These are phyloP conservation scores for Zophobas atratus DNA, from an alignment of 1,140 invertebrate genomes.

Conservation along the genomic window DNA sequence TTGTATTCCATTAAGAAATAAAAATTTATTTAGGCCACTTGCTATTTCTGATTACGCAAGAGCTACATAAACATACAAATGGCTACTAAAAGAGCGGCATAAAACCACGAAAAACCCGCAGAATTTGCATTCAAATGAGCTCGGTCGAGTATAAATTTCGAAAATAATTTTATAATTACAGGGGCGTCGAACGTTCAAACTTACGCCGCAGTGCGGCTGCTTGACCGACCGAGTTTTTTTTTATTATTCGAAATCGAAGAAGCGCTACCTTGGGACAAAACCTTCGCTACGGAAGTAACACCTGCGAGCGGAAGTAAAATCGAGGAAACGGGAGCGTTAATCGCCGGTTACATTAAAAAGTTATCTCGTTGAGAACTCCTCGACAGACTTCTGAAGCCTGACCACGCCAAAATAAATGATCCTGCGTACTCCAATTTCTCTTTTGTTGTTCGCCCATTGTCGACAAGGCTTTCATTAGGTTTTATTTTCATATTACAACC, in stretches of 20 bases:
- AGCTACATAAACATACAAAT: constrained; percentile 42
- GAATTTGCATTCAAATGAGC: constrained; percentile 33
- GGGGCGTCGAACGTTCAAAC: constrained; percentile 20
- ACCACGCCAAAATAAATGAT: too few relatives aligned
- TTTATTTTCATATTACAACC: too few relatives aligned
- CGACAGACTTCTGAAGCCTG: too few relatives aligned
- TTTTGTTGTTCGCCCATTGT: too few relatives aligned
- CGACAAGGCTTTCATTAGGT: too few relatives aligned
- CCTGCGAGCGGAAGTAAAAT: too few relatives aligned
- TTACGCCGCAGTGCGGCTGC: constrained; percentile 16
- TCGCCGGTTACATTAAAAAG: too few relatives aligned
- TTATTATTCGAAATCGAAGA: background rate
- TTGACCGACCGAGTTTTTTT: background rate
- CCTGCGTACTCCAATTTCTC: too few relatives aligned
- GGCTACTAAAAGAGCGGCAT: constrained; percentile 32
- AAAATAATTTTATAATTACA: constrained; percentile 42
- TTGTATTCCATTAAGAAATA: constrained; percentile 37
- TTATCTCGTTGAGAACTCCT: too few relatives aligned
- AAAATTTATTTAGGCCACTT: constrained; percentile 30
- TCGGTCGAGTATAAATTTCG: constrained; percentile 22
- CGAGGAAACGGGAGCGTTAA: too few relatives aligned
- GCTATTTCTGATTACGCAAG: constrained; percentile 34
- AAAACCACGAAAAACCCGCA: constrained; percentile 22
- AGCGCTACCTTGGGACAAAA: background rate
- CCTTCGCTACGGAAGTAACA: too few relatives aligned